Percentiles rank a stretch among this genome's conserved stretches.
Conservation (phyloP, 2,113 vertebrate species). For the Narcine bancroftii region DNA sequence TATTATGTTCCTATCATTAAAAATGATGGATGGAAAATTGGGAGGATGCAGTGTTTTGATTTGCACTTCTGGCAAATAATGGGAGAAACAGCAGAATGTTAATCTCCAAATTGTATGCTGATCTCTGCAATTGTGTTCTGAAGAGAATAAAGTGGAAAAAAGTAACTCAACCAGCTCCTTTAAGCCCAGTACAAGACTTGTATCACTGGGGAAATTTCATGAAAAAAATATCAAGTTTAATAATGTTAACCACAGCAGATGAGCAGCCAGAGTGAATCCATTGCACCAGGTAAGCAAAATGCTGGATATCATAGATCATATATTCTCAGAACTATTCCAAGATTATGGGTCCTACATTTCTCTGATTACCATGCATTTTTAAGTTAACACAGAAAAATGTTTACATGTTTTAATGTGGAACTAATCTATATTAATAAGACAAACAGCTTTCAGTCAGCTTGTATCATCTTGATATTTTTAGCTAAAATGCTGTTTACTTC, state of each 20-base stretch:
- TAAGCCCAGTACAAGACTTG: neutral
- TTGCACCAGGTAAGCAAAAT: neutral
- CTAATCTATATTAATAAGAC: slow-evolving; percentile 8
- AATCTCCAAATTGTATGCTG: neutral
- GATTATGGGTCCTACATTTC: neutral
- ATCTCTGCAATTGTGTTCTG: neutral
- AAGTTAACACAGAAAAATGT: slow-evolving; percentile 27
- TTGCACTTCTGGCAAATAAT: neutral
- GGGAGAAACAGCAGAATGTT: neutral
- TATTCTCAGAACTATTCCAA: neutral
- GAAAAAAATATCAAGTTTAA: neutral
- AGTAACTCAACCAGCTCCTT: neutral
- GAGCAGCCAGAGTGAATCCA: neutral
- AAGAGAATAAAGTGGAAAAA: neutral
- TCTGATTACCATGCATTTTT: neutral
- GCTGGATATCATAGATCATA: neutral
- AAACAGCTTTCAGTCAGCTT: slow-evolving; percentile 23
- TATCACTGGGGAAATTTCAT: neutral
- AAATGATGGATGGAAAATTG: neutral
- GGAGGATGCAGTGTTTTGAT: neutral
- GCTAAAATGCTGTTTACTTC: slow-evolving; percentile 28
- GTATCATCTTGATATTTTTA: slow-evolving; percentile 30
- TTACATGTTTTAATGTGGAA: slow-evolving; percentile 17
- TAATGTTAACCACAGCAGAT: neutral
- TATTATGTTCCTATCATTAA: neutral